Percentiles rank a stretch among this genome's conserved stretches.
These are phyloP conservation scores for Eupithecia dodoneata DNA, from an alignment of 2,888 invertebrate species.

Conservation along the genomic window DNA sequence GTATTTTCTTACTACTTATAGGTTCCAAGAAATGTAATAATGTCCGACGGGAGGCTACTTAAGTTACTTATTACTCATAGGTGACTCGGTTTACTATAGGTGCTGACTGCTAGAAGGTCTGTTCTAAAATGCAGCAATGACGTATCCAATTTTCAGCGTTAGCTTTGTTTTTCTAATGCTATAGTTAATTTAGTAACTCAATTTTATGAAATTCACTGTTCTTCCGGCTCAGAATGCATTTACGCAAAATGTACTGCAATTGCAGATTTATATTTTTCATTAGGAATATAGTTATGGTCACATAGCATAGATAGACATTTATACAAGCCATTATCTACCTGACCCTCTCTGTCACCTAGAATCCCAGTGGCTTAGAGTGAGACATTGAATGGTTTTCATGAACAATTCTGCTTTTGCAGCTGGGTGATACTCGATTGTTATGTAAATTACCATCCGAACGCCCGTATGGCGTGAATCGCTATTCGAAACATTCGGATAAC, in stretches of 20 bases:
- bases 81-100: background rate
- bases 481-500: conserved; percentile 8
- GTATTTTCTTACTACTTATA: background rate
- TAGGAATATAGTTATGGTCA: background rate
- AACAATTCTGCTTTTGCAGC: conserved; percentile 1
- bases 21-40: too few species aligned
- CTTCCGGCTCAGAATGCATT: background rate
- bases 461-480: background rate
- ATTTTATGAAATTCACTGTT: background rate
- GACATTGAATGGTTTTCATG: conserved; percentile 3
- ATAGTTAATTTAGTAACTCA: background rate
- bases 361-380: background rate
- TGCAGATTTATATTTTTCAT: background rate
- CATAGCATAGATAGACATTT: background rate
- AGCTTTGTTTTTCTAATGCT: background rate
- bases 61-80: too few species aligned
- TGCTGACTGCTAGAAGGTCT: background rate
- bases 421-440: conserved; percentile 4
- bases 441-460: conserved; percentile 7
- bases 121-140: background rate
- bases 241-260: background rate
- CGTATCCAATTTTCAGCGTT: background rate
- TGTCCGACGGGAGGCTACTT: too few species aligned
- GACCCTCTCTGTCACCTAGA: background rate
- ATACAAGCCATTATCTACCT: background rate